A percentile compares a stretch with the other conserved stretches of the same genome.
Evolutionary conservation across 2,888 invertebrate species (phyloP).

Genomic region (Phrixothrix hirtus): DNA sequence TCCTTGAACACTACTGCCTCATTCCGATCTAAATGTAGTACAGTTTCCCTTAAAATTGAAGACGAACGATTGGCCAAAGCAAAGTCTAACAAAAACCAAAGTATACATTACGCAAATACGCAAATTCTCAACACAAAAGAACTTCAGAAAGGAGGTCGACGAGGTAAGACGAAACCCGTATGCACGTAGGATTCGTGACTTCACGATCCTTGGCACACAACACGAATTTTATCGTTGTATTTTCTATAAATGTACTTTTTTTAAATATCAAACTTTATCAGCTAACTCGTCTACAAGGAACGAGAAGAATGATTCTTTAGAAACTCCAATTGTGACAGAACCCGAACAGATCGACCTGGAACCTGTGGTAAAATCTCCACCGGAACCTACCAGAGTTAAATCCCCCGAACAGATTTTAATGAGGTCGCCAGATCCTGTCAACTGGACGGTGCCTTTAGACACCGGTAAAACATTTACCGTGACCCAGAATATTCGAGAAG

Average conservation of each 20-base stretch:
- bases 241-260: too few relatives aligned
- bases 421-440: slow-evolving; percentile 91
- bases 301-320: slow-evolving; percentile 44
- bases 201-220: slow-evolving; percentile 56
- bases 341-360: slow-evolving; percentile 59
- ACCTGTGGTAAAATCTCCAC: slow-evolving; percentile 87
- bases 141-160: slow-evolving; percentile 51
- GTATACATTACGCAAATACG: slow-evolving; percentile 49
- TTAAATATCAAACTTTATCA: slow-evolving; percentile 20
- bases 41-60: slow-evolving; percentile 60
- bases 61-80: slow-evolving; percentile 56
- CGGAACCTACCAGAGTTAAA: slow-evolving; percentile 90
- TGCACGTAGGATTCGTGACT: slow-evolving; percentile 30
- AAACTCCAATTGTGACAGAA: slow-evolving; percentile 55
- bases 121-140: slow-evolving; percentile 48
- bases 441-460: slow-evolving; percentile 93
- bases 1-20: slow-evolving; percentile 75
- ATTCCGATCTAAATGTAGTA: slow-evolving; percentile 70
- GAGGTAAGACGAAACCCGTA: slow-evolving; percentile 34
- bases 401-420: slow-evolving; percentile 91
- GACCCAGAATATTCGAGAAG: slow-evolving; percentile 86
- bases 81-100: slow-evolving; percentile 48
- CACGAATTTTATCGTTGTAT: too few relatives aligned
- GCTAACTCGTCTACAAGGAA: slow-evolving; percentile 30
- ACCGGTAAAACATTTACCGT: slow-evolving; percentile 93